phyloP scores from a whole-genome alignment of 1,140 invertebrate genomes.

The Samia ricini region DNA sequence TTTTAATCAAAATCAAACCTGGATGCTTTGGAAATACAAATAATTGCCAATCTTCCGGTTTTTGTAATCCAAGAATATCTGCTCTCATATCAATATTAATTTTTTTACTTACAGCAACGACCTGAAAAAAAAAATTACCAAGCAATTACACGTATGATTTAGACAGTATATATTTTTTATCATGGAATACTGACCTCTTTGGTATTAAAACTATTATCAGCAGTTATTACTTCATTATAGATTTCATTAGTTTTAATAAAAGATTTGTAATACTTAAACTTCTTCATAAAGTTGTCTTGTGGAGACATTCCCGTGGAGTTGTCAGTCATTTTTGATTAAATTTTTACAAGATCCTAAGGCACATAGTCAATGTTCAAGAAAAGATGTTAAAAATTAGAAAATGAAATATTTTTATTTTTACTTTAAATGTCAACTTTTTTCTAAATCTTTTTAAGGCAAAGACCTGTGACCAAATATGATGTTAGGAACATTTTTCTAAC shows the following conservation, averaged over 20 bases:
- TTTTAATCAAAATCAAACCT: slow-evolving; percentile 88
- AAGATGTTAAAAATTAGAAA: too few relatives aligned
- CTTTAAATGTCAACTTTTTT: too few relatives aligned
- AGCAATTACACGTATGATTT: too few relatives aligned
- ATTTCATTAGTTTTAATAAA: slow-evolving; percentile 54
- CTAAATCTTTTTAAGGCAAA: too few relatives aligned
- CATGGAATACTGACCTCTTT: slow-evolving; percentile 21
- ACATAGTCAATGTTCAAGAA: too few relatives aligned
- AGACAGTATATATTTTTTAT: too few relatives aligned
- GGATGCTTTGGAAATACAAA: slow-evolving; percentile 79
- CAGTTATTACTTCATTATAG: slow-evolving; percentile 40
- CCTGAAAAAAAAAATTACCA: slow-evolving; percentile 38
- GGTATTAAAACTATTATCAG: slow-evolving; percentile 21
- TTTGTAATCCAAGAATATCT: slow-evolving; percentile 72
- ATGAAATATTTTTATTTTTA: too few relatives aligned
- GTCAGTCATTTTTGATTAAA: background rate
- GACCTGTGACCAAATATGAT: too few relatives aligned
- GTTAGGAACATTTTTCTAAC: too few relatives aligned
- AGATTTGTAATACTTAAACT: slow-evolving; percentile 70
- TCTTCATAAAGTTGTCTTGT: slow-evolving; percentile 57
- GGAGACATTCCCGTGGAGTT: background rate
- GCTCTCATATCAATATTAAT: slow-evolving; percentile 31
- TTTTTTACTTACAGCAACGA: slow-evolving; percentile 11
- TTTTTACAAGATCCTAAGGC: background rate
- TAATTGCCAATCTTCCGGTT: slow-evolving; percentile 77